These are phyloP conservation scores for Pycnomerus fuliginosus DNA, from an alignment of 2,888 invertebrate species.

Conservation along the genomic window DNA sequence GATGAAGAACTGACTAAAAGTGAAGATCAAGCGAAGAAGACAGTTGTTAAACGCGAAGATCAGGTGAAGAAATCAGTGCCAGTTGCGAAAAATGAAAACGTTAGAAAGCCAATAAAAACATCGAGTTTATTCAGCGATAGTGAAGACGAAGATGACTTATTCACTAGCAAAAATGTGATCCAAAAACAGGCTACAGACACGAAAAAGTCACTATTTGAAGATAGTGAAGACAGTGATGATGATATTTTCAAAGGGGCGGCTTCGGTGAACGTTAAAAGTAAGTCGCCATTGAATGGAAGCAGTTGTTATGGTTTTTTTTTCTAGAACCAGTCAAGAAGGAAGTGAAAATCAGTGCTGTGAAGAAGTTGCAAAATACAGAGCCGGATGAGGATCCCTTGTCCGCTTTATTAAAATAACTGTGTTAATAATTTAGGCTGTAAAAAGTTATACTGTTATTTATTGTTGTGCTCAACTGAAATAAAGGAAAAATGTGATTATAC, in stretches of 20 bases:
- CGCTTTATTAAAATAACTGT: slow-evolving; percentile 31
- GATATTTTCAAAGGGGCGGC: slow-evolving; percentile 31
- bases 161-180: slow-evolving; percentile 3
- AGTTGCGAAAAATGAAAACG: no score
- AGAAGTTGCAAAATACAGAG: slow-evolving; percentile 42
- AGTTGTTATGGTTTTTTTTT: slow-evolving; percentile 11
- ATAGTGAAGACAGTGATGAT: slow-evolving; percentile 35
- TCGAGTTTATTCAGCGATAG: slow-evolving; percentile 7
- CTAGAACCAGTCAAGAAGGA: slow-evolving; percentile 28
- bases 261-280: slow-evolving; percentile 23
- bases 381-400: slow-evolving; percentile 42
- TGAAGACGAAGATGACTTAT: slow-evolving; percentile 13
- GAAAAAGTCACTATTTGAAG: slow-evolving; percentile 43
- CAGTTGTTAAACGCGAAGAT: no score
- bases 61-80: no score
- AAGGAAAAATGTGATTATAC: no score
- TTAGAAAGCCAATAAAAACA: slow-evolving; percentile 1
- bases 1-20: no score
- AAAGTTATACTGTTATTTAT: no score
- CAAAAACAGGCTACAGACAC: background rate
- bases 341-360: slow-evolving; percentile 32
- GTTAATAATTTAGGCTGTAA: no score
- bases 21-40: no score
- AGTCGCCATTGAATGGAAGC: slow-evolving; percentile 3
- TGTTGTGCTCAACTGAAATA: no score